phyloP scores from a whole-genome alignment of 2,797 vertebrate species.

The Natrix natrix region DNA sequence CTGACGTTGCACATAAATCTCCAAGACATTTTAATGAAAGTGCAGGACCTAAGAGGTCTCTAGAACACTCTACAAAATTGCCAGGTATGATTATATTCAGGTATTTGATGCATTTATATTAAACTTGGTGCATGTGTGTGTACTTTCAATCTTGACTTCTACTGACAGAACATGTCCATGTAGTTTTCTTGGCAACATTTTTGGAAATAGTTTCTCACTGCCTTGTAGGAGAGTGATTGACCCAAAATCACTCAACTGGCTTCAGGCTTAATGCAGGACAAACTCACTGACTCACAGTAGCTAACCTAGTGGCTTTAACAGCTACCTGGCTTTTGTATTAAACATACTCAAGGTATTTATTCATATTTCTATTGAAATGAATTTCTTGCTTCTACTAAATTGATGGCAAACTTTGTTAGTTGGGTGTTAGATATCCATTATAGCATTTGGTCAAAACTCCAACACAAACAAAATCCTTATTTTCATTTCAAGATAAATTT shows the following conservation, averaged over 20 bases:
- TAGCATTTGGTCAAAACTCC: not conserved
- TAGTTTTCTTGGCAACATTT: not conserved
- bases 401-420: not conserved
- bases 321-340: not conserved
- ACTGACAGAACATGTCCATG: not conserved
- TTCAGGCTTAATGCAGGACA: not conserved
- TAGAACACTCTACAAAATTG: slow-evolving; percentile 33
- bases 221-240: not conserved
- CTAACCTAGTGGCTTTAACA: not conserved
- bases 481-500: not conserved
- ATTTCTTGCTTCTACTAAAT: not conserved
- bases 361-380: not conserved
- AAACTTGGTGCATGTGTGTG: not conserved
- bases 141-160: not conserved
- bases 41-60: slow-evolving; percentile 40
- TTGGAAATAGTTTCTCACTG: not conserved
- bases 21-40: slow-evolving; percentile 32
- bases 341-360: not conserved
- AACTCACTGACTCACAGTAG: not conserved
- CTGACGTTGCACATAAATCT: slow-evolving; percentile 44
- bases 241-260: not conserved
- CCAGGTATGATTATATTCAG: slow-evolving; percentile 60
- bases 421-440: not conserved
- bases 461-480: not conserved
- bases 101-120: not conserved